Evolutionary conservation across 2,888 invertebrate genomes (phyloP), one percentile per base, ranked within the genome.

Genomic region (Tethea ocularis): DNA sequence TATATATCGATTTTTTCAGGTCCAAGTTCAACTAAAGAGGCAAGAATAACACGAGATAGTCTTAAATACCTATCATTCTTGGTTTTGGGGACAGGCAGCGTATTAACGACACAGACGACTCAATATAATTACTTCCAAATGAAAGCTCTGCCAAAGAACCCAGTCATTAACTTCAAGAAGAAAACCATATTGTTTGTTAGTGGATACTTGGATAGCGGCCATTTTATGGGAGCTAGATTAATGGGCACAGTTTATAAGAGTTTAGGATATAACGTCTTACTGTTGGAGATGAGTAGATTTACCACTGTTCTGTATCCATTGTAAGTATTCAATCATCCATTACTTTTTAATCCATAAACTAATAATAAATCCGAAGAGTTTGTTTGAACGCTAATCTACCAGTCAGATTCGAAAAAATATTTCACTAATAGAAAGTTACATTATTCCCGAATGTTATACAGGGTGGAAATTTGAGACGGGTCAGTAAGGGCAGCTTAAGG

Each of bases 111-210:
- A 0, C 78, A 67, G 7, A 66, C 66, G 11, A 67, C 62, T 1
- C 77, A 61, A n/a, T 89, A 88, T 71, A 83, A 74, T 51, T 90
- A 87, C 66, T 84, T 70, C 55, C 78, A 88, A 62, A 80, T 82
- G 64, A 73, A 69, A 17, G 61, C 78, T 0, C 58, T 91, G 0
- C 76, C 77, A 0, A 77, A 74, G 23, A 81, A 87, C 60, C 75
- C 75, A 0, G 64, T 66, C 1, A 57, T 90, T 6, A 75, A 83
- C 68, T 83, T 77, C 57, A 75, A 58, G 1, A 87, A 75, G 61
- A 84, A 76, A 57, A 89, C 88, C 0, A 3, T 85, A 11, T 2
- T 91, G 29, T 91, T 83, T 51, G 78, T 84, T 0, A 85, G 84
- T 0, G 91, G 90, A 0, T 91, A 72, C 56, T 33, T 87, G 66